These are phyloP conservation scores for Geotrupes spiniger DNA, from an alignment of 2,888 invertebrate species.

Conservation along the genomic window DNA sequence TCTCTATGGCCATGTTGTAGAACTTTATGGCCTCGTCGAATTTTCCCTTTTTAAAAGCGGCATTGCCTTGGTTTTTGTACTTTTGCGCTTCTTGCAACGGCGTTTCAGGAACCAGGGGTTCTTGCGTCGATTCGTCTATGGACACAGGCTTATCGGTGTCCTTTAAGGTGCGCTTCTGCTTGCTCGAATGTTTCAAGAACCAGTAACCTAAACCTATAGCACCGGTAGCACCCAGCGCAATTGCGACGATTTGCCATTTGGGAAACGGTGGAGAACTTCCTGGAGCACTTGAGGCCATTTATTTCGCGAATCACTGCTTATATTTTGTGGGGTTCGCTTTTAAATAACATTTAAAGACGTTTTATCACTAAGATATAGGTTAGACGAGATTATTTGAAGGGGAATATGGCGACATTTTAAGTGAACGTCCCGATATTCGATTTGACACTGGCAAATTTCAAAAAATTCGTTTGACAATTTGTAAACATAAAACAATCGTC, in stretches of 20 bases:
- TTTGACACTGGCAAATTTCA: neutral
- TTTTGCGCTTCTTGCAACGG: constrained; percentile 73
- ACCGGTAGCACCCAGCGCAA: constrained; percentile 79
- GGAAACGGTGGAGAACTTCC: constrained; percentile 56
- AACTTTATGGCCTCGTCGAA: constrained; percentile 86
- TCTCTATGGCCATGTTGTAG: constrained; percentile 91
- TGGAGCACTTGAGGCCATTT: constrained; percentile 32
- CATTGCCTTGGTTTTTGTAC: constrained; percentile 86
- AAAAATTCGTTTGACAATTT: no score
- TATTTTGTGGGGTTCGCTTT: constrained; percentile 11
- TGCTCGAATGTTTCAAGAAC: constrained; percentile 59
- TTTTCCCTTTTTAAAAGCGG: constrained; percentile 78
- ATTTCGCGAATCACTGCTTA: constrained; percentile 10
- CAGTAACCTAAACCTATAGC: constrained; percentile 76
- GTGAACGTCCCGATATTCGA: neutral
- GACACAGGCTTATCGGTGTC: constrained; percentile 27
- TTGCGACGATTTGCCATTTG: constrained; percentile 86
- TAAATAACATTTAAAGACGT: constrained; percentile 15
- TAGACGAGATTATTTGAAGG: constrained; percentile 4
- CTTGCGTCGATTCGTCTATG: constrained; percentile 29
- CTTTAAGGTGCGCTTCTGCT: constrained; percentile 34
- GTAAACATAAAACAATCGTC: no score
- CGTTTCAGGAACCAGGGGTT: constrained; percentile 41
- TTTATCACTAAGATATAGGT: constrained; percentile 16
- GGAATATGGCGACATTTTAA: constrained; percentile 6